Percentiles rank a stretch among this genome's conserved stretches.
phyloP scores from a whole-genome alignment of 1,140 invertebrate genomes.

The Drosophila miranda region DNA sequence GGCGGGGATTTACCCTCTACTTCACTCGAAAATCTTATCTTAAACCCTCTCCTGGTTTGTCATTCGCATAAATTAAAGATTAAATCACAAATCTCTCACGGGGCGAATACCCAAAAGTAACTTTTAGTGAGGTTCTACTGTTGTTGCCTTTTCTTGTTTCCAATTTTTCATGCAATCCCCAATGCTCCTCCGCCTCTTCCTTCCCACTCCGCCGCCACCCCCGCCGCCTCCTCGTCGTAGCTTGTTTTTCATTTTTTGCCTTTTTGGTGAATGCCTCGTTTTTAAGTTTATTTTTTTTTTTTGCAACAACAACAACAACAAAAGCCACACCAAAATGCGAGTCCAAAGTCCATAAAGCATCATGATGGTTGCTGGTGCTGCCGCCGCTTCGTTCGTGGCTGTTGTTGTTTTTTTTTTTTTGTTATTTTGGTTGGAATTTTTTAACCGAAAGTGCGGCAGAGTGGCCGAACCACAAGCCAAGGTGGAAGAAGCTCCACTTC shows the following conservation, averaged over 20 bases:
- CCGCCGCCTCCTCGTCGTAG: constrained; percentile 26
- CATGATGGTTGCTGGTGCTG: constrained; percentile 49
- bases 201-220: not conserved
- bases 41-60: no score
- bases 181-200: constrained; percentile 11
- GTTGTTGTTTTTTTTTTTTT: constrained; percentile 52
- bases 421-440: constrained; percentile 62
- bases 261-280: constrained; percentile 60
- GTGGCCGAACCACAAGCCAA: constrained; percentile 70
- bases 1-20: no score
- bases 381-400: constrained; percentile 27
- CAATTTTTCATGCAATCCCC: constrained; percentile 66
- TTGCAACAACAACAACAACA: constrained; percentile 25
- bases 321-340: constrained; percentile 30
- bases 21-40: not conserved
- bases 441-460: constrained; percentile 44
- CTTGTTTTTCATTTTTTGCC: constrained; percentile 64
- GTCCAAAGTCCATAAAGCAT: constrained; percentile 78
- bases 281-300: constrained; percentile 36
- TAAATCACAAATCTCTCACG: no score
- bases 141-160: constrained; percentile 61
- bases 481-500: constrained; percentile 57
- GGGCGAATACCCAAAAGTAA: no score
- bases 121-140: constrained; percentile 19
- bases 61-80: no score